phyloP scores from a whole-genome alignment of 2,113 vertebrate genomes.

The Genyomyrus donnyi region DNA sequence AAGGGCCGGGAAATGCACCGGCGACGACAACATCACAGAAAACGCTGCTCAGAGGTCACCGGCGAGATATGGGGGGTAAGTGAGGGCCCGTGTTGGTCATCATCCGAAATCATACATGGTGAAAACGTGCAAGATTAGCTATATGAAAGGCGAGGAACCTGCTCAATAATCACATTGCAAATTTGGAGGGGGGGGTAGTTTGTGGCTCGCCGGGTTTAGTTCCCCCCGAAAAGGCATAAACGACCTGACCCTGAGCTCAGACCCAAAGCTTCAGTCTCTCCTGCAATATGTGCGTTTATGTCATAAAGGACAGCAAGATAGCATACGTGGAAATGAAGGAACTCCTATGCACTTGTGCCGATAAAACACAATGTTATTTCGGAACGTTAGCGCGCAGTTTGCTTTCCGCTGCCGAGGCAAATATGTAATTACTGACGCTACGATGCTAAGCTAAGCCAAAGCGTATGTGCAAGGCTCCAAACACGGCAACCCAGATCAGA shows the following conservation, averaged over 20 bases:
- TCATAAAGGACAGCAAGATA: not conserved
- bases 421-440: not conserved
- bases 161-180: conserved; percentile 15
- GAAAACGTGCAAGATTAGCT: not conserved
- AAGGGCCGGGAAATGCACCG: not conserved
- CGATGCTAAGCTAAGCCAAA: not conserved
- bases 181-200: not conserved
- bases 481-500: conserved; percentile 22
- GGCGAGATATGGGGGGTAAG: not conserved
- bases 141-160: conserved; percentile 7
- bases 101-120: not conserved
- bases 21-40: not conserved
- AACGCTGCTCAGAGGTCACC: not conserved
- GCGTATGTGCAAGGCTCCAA: not conserved
- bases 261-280: not conserved
- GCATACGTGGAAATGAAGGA: not conserved
- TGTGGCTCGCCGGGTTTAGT: not conserved
- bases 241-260: not conserved
- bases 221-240: not conserved
- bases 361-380: not conserved
- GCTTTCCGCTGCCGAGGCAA: not conserved
- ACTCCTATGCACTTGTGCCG: not conserved
- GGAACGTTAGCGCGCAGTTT: not conserved
- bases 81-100: not conserved
- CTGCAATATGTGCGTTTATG: not conserved